These are phyloP conservation scores for Cavia porcellus DNA, from an alignment of 2,113 vertebrate species.

Conservation along the genomic window DNA sequence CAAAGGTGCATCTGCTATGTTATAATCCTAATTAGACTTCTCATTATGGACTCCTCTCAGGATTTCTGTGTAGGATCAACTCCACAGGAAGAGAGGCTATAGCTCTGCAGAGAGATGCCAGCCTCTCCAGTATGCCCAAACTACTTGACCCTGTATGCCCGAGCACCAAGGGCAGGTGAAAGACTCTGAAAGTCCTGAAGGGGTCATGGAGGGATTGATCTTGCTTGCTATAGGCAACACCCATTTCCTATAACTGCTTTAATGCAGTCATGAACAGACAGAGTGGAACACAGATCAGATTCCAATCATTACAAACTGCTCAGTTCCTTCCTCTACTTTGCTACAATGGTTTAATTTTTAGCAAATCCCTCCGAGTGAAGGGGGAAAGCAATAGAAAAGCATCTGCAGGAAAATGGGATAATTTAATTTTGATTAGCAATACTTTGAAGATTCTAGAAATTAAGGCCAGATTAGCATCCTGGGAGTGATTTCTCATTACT, in stretches of 20 bases:
- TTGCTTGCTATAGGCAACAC: not conserved
- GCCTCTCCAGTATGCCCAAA: not conserved
- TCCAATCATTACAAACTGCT: not conserved
- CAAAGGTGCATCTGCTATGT: not conserved
- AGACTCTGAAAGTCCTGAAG: not conserved
- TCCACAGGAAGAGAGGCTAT: not conserved
- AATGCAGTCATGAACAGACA: not conserved
- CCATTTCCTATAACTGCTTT: not conserved
- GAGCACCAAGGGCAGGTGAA: not conserved
- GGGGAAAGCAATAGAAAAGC: constrained; percentile 2
- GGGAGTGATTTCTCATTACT: not conserved
- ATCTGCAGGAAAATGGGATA: not conserved
- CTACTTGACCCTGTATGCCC: not conserved
- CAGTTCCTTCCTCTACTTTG: not conserved
- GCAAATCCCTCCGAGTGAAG: not conserved
- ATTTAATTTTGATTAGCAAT: constrained; percentile 41
- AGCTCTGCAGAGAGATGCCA: not conserved
- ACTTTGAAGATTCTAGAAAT: constrained; percentile 20
- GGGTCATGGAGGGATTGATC: not conserved
- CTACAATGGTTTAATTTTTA: not conserved
- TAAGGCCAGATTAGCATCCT: not conserved
- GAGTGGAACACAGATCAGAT: not conserved
- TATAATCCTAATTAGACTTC: not conserved
- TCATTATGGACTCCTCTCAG: not conserved
- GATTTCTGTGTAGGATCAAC: not conserved